Evolutionary conservation across 2,113 vertebrate genomes (phyloP).

Genomic region (Sminthopsis crassicaudata): DNA sequence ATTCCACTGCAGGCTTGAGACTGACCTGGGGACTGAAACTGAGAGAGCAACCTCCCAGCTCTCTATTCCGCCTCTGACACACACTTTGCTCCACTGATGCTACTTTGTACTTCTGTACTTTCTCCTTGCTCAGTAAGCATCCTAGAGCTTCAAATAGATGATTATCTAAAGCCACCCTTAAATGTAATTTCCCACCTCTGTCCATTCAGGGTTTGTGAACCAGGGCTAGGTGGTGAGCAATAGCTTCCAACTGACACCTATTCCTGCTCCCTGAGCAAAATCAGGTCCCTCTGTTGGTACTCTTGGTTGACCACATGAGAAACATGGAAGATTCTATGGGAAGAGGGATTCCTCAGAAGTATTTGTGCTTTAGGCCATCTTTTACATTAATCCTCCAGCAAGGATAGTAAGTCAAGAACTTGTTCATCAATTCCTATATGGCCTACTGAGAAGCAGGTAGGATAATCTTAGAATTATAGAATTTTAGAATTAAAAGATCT

Average conservation of each 20-base stretch:
- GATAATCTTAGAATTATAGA: neutral
- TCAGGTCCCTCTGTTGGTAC: neutral
- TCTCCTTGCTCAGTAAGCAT: neutral
- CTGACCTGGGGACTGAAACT: neutral
- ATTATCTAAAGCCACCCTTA: neutral
- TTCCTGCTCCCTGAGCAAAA: neutral
- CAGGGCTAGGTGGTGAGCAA: neutral
- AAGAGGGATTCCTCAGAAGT: neutral
- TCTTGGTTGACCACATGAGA: neutral
- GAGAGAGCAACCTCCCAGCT: neutral
- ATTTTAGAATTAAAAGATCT: neutral
- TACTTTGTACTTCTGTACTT: neutral
- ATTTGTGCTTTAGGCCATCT: neutral
- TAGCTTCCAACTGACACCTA: neutral
- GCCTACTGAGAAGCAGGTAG: neutral
- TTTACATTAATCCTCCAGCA: neutral
- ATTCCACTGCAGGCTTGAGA: neutral
- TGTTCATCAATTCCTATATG: too few relatives aligned
- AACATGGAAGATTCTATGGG: neutral
- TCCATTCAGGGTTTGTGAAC: neutral
- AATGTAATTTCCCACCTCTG: neutral
- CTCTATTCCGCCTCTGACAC: too few relatives aligned
- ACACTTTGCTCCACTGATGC: neutral
- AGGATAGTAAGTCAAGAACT: too few relatives aligned
- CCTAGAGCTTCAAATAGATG: neutral